phyloP scores from a whole-genome alignment of 2,888 invertebrate genomes.

The Ecliptopera silaceata region DNA sequence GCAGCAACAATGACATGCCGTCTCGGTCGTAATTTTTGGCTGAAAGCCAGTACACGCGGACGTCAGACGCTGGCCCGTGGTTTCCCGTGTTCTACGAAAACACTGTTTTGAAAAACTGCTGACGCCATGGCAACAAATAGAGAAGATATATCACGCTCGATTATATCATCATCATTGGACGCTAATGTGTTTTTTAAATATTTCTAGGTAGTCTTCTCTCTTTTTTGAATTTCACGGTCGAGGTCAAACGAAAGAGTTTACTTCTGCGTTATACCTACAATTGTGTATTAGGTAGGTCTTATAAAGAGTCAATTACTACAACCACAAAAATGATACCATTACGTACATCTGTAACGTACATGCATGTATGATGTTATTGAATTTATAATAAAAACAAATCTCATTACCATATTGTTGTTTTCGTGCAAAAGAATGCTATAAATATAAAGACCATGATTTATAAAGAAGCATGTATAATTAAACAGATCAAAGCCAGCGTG shows the following conservation, averaged over 20 bases:
- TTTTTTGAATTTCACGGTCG: no score
- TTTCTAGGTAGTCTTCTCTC: background rate
- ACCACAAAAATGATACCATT: background rate
- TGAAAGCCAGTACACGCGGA: slow-evolving; percentile 58
- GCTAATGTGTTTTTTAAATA: background rate
- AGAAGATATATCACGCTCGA: background rate
- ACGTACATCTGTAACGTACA: background rate
- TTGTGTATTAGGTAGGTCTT: no score
- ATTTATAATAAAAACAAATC: slow-evolving; percentile 5
- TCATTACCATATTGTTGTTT: slow-evolving; percentile 26
- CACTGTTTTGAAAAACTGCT: slow-evolving; percentile 46
- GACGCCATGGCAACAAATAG: slow-evolving; percentile 46
- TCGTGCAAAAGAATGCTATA: slow-evolving; percentile 15
- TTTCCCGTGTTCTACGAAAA: slow-evolving; percentile 34
- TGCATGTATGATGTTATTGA: background rate
- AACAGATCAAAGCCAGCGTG: slow-evolving; percentile 34
- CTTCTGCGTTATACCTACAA: no score
- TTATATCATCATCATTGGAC: background rate
- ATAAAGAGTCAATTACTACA: background rate
- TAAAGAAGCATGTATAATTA: slow-evolving; percentile 19
- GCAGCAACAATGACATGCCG: slow-evolving; percentile 62
- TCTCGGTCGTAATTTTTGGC: slow-evolving; percentile 54
- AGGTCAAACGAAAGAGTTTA: no score
- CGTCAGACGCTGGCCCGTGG: slow-evolving; percentile 24
- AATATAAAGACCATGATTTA: slow-evolving; percentile 15